phyloP scores from a whole-genome alignment of 2,888 invertebrate genomes.

The Drosophila macrospina region DNA sequence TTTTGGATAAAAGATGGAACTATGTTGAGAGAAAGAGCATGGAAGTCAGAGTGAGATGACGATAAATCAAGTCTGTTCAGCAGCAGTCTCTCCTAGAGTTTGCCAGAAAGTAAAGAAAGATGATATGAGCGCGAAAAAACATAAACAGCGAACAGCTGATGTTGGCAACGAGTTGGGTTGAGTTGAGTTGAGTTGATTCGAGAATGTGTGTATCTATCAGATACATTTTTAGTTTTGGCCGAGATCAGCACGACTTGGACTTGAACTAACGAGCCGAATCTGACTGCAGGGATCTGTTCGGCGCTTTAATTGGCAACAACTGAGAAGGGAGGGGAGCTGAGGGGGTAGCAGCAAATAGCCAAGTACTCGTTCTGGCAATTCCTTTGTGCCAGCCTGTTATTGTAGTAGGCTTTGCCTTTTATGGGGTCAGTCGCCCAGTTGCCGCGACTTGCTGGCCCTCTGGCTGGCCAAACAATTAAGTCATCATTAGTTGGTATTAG shows the following conservation, averaged over 20 bases:
- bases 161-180: constrained; percentile 4
- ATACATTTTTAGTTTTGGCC: constrained; percentile 41
- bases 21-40: neutral
- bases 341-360: constrained; percentile 24
- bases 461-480: constrained; percentile 62
- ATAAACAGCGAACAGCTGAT: constrained; percentile 81
- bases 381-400: constrained; percentile 49
- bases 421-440: constrained; percentile 15
- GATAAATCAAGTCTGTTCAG: constrained; percentile 73
- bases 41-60: constrained; percentile 27
- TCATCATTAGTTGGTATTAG: constrained; percentile 73
- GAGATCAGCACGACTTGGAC: constrained; percentile 62
- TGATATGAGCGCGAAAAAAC: constrained; percentile 50
- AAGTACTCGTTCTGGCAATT: constrained; percentile 24
- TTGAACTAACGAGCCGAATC: constrained; percentile 65
- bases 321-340: neutral
- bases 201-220: constrained; percentile 49
- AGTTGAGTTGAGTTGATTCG: neutral
- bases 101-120: constrained; percentile 35
- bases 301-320: constrained; percentile 64
- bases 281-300: constrained; percentile 33
- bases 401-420: constrained; percentile 54
- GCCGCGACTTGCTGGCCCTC: constrained; percentile 15
- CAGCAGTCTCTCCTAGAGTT: constrained; percentile 7
- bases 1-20: constrained; percentile 14